Conservation (phyloP, 2,113 vertebrate species). For the Myiozetetes cayanensis region DNA sequence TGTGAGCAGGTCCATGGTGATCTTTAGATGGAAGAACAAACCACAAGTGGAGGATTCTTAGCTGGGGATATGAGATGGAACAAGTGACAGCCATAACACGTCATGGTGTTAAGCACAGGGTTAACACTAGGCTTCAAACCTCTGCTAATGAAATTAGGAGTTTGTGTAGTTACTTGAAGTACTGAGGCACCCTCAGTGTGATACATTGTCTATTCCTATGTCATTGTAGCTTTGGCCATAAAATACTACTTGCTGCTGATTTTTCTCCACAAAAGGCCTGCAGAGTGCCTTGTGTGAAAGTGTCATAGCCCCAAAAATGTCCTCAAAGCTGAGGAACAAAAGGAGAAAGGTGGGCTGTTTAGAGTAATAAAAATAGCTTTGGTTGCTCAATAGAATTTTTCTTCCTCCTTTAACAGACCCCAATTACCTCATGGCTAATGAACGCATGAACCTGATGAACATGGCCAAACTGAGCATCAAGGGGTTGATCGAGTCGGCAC, state of each 20-base stretch:
- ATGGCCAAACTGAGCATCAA: slow-evolving; percentile 99
- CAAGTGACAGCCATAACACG: accelerated
- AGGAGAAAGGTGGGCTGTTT: neutral
- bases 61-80: neutral
- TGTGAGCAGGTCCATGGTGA: neutral
- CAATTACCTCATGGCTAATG: slow-evolving; percentile 97
- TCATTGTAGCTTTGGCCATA: neutral
- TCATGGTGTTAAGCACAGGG: neutral
- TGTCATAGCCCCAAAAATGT: neutral
- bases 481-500: slow-evolving; percentile 93
- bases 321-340: neutral
- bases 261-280: neutral
- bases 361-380: neutral
- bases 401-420: slow-evolving; percentile 78
- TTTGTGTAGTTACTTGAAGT: neutral
- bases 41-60: neutral
- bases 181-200: neutral
- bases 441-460: slow-evolving; percentile 98
- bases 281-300: neutral
- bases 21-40: neutral
- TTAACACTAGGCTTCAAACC: neutral
- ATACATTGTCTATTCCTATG: accelerated
- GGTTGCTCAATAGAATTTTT: neutral
- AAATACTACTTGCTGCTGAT: neutral
- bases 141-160: neutral